These are phyloP conservation scores for Amiota minor DNA, from an alignment of 2,888 invertebrate genomes.

Conservation along the genomic window DNA sequence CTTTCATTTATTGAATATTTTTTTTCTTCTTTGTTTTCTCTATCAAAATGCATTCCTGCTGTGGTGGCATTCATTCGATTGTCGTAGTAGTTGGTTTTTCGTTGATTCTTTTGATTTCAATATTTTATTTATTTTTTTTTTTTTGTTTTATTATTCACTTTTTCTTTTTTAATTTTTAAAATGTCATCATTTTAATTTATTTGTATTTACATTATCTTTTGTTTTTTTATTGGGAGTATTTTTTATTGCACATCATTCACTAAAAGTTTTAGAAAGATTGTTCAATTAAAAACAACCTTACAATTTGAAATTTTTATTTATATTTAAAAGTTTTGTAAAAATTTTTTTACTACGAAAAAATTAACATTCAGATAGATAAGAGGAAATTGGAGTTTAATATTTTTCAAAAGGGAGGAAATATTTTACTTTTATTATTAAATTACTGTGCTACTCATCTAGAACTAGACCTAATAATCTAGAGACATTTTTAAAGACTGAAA, in stretches of 20 bases:
- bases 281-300: not conserved
- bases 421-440: no score
- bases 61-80: not conserved
- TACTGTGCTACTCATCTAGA: no score
- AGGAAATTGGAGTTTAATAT: no score
- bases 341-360: no score
- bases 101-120: conserved; percentile 37
- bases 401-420: no score
- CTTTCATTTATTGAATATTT: conserved; percentile 26
- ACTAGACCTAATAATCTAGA: no score
- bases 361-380: no score
- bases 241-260: conserved; percentile 18
- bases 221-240: conserved; percentile 15
- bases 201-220: not conserved
- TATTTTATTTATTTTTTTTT: conserved; percentile 33
- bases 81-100: conserved; percentile 18
- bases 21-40: conserved; percentile 36
- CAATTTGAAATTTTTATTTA: not conserved
- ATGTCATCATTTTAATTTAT: conserved; percentile 22
- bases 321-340: no score
- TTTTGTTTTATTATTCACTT: conserved; percentile 45
- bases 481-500: no score
- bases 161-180: conserved; percentile 46
- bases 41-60: conserved; percentile 19
- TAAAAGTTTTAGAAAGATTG: not conserved